Percentiles rank a stretch among this genome's conserved stretches.
Evolutionary conservation across 2,888 invertebrate species (phyloP).

Genomic region (Drosophila lacicola): DNA sequence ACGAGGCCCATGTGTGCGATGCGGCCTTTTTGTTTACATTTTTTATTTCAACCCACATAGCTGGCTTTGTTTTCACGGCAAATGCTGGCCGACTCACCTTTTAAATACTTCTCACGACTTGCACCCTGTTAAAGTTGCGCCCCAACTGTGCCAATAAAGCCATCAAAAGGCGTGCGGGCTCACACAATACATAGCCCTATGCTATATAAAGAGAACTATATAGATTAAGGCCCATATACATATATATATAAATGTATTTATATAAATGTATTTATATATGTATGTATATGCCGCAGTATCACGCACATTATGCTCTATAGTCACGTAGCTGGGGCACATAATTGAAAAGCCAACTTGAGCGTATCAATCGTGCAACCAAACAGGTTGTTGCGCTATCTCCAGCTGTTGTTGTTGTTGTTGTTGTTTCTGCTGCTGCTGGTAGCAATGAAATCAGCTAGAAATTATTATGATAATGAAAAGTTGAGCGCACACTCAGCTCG

Average conservation of each 20-base stretch:
- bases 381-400: conserved; percentile 46
- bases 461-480: conserved; percentile 77
- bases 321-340: conserved; percentile 73
- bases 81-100: conserved; percentile 57
- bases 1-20: conserved; percentile 69
- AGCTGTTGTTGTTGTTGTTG: not conserved
- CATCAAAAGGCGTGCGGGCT: conserved; percentile 60
- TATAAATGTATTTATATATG: not conserved
- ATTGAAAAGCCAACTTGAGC: conserved; percentile 76
- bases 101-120: conserved; percentile 61
- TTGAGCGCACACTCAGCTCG: conserved; percentile 36
- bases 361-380: conserved; percentile 65
- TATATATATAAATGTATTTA: not conserved
- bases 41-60: conserved; percentile 75
- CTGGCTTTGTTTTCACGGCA: conserved; percentile 56
- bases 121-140: conserved; percentile 46
- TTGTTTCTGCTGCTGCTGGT: conserved; percentile 4
- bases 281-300: conserved; percentile 36
- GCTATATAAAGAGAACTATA: not conserved
- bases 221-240: no score
- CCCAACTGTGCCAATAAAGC: conserved; percentile 56
- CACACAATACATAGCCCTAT: not conserved
- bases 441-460: conserved; percentile 74
- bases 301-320: conserved; percentile 68
- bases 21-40: conserved; percentile 76